phyloP scores from a whole-genome alignment of 2,113 vertebrate species.

The Rhineura floridana region DNA sequence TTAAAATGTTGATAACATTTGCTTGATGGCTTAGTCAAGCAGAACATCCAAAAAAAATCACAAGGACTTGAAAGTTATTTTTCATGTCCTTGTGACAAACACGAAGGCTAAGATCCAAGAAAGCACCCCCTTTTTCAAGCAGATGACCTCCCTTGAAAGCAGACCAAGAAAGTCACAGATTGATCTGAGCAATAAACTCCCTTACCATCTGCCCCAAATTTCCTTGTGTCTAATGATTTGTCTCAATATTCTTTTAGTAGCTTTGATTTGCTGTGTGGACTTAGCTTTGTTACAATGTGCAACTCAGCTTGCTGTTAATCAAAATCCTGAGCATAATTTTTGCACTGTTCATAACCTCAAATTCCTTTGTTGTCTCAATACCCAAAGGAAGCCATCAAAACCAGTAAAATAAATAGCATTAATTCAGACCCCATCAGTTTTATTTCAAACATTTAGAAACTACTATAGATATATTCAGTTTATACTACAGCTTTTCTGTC shows the following conservation, averaged over 20 bases:
- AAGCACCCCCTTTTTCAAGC: neutral
- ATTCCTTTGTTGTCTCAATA: constrained; percentile 1
- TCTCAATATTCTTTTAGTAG: neutral
- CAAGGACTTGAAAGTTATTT: constrained; percentile 14
- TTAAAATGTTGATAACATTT: constrained; percentile 16
- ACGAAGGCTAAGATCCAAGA: neutral
- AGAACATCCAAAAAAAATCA: neutral
- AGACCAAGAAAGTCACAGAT: constrained; percentile 21
- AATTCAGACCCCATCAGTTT: neutral
- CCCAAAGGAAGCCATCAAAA: neutral
- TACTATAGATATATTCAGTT: neutral
- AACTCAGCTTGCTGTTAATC: neutral
- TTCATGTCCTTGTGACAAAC: constrained; percentile 7
- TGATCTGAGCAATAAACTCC: constrained; percentile 13
- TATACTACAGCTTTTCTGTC: neutral
- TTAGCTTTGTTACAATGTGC: neutral
- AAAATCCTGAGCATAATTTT: neutral
- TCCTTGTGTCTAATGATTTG: constrained; percentile 13
- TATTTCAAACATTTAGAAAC: neutral
- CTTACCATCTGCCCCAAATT: constrained; percentile 19
- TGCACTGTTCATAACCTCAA: neutral
- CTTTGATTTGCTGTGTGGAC: constrained; percentile 2
- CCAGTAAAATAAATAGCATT: neutral
- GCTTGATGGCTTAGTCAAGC: constrained; percentile 10
- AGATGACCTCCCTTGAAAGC: constrained; percentile 10